Evolutionary conservation across 2,888 invertebrate genomes (phyloP).

Genomic region (Campoplex nolae): DNA sequence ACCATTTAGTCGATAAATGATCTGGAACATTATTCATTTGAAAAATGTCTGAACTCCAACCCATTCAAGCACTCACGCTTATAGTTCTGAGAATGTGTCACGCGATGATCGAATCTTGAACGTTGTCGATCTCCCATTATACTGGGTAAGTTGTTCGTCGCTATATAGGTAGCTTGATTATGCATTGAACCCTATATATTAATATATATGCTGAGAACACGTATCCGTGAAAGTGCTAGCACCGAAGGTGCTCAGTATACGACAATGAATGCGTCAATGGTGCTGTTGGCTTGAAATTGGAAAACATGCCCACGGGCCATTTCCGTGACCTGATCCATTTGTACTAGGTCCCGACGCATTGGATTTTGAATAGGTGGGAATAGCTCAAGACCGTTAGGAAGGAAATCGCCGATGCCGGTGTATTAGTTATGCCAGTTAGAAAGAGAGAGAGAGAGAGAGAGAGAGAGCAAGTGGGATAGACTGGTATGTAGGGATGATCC

Average conservation of each 20-base stretch:
- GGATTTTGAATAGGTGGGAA: conserved; percentile 5
- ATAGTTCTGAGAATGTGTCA: conserved; percentile 34
- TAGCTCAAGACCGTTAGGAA: conserved; percentile 18
- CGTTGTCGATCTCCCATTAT: conserved; percentile 38
- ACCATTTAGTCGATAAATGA: background rate
- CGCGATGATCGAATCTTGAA: conserved; percentile 35
- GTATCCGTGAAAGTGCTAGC: conserved; percentile 15
- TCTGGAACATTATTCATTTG: background rate
- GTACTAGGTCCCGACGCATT: conserved; percentile 16
- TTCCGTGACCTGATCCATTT: conserved; percentile 59
- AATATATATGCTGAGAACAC: background rate
- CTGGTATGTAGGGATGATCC: conserved; percentile 51
- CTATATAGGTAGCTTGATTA: conserved; percentile 19
- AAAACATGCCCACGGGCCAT: conserved; percentile 64
- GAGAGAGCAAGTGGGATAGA: conserved; percentile 36
- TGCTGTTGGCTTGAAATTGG: conserved; percentile 48
- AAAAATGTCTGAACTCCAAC: background rate
- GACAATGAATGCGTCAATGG: conserved; percentile 25
- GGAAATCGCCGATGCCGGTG: background rate
- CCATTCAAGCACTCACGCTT: too few relatives aligned
- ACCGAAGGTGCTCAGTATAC: conserved; percentile 11
- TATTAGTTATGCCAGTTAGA: conserved; percentile 14
- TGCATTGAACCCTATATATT: background rate
- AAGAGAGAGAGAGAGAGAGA: conserved; percentile 23
- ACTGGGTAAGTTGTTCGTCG: conserved; percentile 24